Conservation (phyloP, 2,888 invertebrate genomes). For the Nysson spinosus region DNA sequence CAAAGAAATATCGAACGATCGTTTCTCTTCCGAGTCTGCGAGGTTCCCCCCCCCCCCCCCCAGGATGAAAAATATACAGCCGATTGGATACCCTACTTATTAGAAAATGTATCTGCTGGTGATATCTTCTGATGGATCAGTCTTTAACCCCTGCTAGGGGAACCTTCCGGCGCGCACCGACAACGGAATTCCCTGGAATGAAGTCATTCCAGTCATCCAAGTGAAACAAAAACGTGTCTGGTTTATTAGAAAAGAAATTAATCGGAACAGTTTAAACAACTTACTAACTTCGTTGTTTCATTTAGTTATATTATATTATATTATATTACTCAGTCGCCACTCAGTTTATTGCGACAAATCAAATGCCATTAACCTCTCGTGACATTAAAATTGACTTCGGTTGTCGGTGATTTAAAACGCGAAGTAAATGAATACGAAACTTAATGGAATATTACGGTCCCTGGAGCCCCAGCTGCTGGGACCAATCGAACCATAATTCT, state of each 20-base stretch:
- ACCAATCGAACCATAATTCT: slow-evolving; percentile 1
- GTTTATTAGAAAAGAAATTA: too few relatives aligned
- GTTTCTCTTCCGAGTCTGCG: not conserved
- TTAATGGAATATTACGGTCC: slow-evolving; percentile 3
- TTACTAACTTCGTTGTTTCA: too few relatives aligned
- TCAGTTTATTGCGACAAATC: too few relatives aligned
- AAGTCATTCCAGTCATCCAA: too few relatives aligned
- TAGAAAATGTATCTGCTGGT: slow-evolving; percentile 53
- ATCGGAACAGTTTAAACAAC: too few relatives aligned
- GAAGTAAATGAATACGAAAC: too few relatives aligned
- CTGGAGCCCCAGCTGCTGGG: not conserved
- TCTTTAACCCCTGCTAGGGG: slow-evolving; percentile 45
- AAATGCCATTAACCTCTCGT: too few relatives aligned
- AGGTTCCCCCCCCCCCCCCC: slow-evolving; percentile 1
- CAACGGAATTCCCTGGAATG: slow-evolving; percentile 41
- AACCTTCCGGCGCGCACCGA: slow-evolving; percentile 20
- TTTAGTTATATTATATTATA: too few relatives aligned
- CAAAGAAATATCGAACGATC: not conserved
- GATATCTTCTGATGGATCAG: slow-evolving; percentile 59
- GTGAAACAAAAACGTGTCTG: too few relatives aligned
- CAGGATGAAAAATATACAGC: slow-evolving; percentile 26
- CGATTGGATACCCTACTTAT: slow-evolving; percentile 38
- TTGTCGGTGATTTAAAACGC: too few relatives aligned
- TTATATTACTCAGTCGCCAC: too few relatives aligned
- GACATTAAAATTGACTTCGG: too few relatives aligned